phyloP scores from a whole-genome alignment of 2,888 invertebrate genomes.

The Plusia festucae region DNA sequence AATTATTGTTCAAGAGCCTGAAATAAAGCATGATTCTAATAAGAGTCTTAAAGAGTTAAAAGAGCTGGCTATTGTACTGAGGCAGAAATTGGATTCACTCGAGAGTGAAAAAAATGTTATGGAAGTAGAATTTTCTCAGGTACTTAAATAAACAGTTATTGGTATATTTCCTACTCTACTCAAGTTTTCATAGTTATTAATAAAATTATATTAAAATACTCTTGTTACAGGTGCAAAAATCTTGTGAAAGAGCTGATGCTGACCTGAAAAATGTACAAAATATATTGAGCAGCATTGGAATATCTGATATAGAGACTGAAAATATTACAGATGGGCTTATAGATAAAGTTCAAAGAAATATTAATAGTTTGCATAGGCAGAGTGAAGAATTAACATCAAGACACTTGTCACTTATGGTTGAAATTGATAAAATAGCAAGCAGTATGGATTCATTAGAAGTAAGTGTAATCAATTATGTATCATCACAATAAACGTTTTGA shows the following conservation, averaged over 20 bases:
- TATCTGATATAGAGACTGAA: conserved; percentile 71
- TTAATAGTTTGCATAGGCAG: conserved; percentile 72
- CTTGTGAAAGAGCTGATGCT: conserved; percentile 83
- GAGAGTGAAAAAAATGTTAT: conserved; percentile 82
- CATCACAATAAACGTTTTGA: background rate
- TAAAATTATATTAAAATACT: background rate
- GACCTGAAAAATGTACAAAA: conserved; percentile 82
- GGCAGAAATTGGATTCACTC: conserved; percentile 79
- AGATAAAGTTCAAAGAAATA: conserved; percentile 78
- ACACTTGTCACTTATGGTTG: conserved; percentile 78
- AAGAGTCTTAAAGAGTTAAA: conserved; percentile 81
- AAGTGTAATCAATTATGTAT: conserved; percentile 30
- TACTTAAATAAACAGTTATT: conserved; percentile 48
- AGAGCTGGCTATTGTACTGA: conserved; percentile 78
- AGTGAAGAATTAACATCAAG: conserved; percentile 82
- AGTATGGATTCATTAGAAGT: conserved; percentile 71
- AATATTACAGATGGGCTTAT: conserved; percentile 66
- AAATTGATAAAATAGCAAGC: conserved; percentile 78
- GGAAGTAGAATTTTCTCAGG: conserved; percentile 83
- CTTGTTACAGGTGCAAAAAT: conserved; percentile 75
- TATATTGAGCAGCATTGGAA: conserved; percentile 77
- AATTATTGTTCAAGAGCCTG: conserved; percentile 26
- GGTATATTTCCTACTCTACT: background rate
- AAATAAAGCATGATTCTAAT: conserved; percentile 61
- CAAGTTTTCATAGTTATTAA: background rate